Evolutionary conservation across 2,113 vertebrate species (phyloP).

Genomic region (Labrus mixtus): DNA sequence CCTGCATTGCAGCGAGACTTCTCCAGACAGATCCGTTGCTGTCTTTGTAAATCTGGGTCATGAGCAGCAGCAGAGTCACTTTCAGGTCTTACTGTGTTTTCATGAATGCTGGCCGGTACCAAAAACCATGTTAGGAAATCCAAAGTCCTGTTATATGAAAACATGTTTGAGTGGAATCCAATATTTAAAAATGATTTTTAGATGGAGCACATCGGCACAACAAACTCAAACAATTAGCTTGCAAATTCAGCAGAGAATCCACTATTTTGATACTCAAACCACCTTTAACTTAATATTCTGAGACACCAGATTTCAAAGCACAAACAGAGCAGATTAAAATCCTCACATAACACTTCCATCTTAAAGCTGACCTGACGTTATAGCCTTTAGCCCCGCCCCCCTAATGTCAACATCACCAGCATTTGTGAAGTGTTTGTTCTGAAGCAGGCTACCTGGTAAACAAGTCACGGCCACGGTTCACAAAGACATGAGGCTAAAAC

Average conservation of each 20-base stretch:
- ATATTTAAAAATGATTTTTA: conserved; percentile 2
- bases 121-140: conserved; percentile 2
- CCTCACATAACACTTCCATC: conserved; percentile 7
- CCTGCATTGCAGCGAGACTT: conserved; percentile 35
- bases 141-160: background rate
- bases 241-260: too few relatives aligned
- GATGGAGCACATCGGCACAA: background rate
- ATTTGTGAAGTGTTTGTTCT: conserved; percentile 54
- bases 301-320: conserved; percentile 13
- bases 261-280: too few relatives aligned
- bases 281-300: too few relatives aligned
- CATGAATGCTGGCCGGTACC: conserved; percentile 25
- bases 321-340: conserved; percentile 42
- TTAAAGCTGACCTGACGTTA: conserved; percentile 13
- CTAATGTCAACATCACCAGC: conserved; percentile 26
- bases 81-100: conserved; percentile 21
- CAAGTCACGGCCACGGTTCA: conserved; percentile 25
- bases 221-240: background rate
- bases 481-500: conserved; percentile 30
- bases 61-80: conserved; percentile 5
- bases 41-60: conserved; percentile 58
- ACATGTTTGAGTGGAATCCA: background rate
- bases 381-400: background rate
- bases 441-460: conserved; percentile 26
- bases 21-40: conserved; percentile 36